Base-by-base conservation (phyloP, 1,140 invertebrate species). In the Euura saliciscinereae region DNA sequence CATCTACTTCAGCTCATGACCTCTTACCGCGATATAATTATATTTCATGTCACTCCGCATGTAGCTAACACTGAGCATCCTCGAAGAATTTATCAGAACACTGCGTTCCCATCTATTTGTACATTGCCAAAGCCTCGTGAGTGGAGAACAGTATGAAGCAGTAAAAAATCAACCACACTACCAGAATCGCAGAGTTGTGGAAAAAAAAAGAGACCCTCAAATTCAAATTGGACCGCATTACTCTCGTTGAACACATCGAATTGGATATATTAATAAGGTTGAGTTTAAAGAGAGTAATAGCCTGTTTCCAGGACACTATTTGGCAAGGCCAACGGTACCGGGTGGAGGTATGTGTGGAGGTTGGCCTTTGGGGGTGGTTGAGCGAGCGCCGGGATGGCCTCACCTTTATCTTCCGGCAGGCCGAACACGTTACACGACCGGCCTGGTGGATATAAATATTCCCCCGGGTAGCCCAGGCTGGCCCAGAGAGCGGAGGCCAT, bases 391-490 rank as follows among this genome's bases (percentile, higher is more conserved):
- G 13, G 66, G 66, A 44, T 28, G 66, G 66, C 66, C 66, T 67
- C 66, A 67, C 66, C 66, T 67, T 67, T 67, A 67, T 67, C 66
- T 67, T 67, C 66, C 66, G 51, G 51, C 51, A 59, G 51, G 51
- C 8, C 51, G 51, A 59, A 59, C 51, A 5, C 51, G 51, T 59
- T 59, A n/a, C 8, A n/a, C 51, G 51, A 59, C 13, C 8, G 51
- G 51, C 8, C 51, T 59, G 72, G 71, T 64, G 77, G 76, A 76
- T 80, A 79, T 82, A 82, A 82, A 82, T 82, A 82, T 79, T 79
- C 78, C 75, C 76, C 11, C 66, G 75, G 67, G 75, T 73, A 72
- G 78, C 74, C 76, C 74, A 74, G 76, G 76, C 76, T 76, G 28
- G n/a, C 68, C 68, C 51, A 43, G 66, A 64, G 51, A 65, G 70